Evolutionary conservation across 2,797 vertebrate genomes (phyloP), one percentile per base, ranked within the genome.

Genomic region (Octomys mimax): DNA sequence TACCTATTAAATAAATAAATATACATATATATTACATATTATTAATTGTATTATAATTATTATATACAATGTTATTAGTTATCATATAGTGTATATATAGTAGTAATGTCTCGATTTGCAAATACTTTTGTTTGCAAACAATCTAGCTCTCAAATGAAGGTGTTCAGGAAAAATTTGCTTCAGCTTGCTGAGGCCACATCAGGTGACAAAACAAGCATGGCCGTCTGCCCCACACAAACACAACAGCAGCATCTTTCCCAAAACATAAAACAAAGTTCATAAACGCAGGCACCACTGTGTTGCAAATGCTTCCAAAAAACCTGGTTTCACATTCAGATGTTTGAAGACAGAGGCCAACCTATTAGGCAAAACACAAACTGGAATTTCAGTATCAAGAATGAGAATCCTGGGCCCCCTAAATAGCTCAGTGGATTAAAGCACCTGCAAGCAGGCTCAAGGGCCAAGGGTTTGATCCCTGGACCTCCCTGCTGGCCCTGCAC

Each of bases 381-480:
- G 42, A 95, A 95, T 71, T 85, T 92, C 28, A 77, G 2, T 96
- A 83, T 77, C 12, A 73, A 96, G 39, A 91, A 79, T 85, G 79
- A 88, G n/a, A 78, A 68, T 87, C 14, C 46, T 84, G 49, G 49
- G 49, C 49, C 11, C 8, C 1, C 49, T 5, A 49, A 49, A 49
- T 49, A 49, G 49, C 11, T 49, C 49, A 49, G 8, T 11, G 49
- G 49, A 49, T 49, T 49, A 49, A 49, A 49, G 49, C 49, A 49
- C 49, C 49, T 49, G 49, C 49, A 49, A 49, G 49, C 49, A 49
- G 49, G 49, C 11, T 8, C 49, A 49, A 5, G 49, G 49, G 49
- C 8, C 11, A 11, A 11, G 8, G 49, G 49, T 49, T 49, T 11
- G 11, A 49, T 49, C 49, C 49, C 49, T 9, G 8, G 49, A 9